These are phyloP conservation scores for Hemicordylus capensis DNA, from an alignment of 2,113 vertebrate species.

Conservation along the genomic window DNA sequence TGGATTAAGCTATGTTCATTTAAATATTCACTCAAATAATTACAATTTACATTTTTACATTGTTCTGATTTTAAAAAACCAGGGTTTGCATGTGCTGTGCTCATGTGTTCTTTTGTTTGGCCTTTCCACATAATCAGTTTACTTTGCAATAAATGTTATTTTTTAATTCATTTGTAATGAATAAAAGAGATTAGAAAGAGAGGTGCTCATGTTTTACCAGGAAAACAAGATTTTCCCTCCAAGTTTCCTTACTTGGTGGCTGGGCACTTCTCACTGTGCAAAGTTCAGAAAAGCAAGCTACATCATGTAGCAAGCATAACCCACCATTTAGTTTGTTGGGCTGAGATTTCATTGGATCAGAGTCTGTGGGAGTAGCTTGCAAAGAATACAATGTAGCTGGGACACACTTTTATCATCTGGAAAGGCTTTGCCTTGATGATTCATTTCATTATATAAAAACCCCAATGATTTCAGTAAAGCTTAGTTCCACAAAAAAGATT, in stretches of 20 bases:
- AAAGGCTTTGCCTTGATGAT: not conserved
- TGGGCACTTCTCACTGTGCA: too few species aligned
- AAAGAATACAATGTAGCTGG: not conserved
- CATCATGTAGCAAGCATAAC: not conserved
- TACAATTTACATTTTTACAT: not conserved
- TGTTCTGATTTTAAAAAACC: not conserved
- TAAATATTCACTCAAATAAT: not conserved
- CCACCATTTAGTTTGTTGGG: not conserved
- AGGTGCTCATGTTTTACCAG: not conserved
- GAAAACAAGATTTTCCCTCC: too few species aligned
- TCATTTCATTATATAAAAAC: not conserved
- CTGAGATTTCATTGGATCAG: not conserved
- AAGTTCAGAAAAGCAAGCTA: not conserved
- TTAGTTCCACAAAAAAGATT: not conserved
- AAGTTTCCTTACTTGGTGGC: not conserved
- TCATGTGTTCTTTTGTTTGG: not conserved
- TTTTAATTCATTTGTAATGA: not conserved
- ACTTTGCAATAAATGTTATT: not conserved
- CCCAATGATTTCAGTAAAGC: not conserved
- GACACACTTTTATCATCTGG: not conserved
- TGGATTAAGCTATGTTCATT: not conserved
- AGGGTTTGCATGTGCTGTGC: too few species aligned
- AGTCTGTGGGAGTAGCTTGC: not conserved
- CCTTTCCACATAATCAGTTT: not conserved
- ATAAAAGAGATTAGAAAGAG: not conserved